These are phyloP conservation scores for Hermetia illucens DNA, from an alignment of 1,140 invertebrate species.

Conservation along the genomic window DNA sequence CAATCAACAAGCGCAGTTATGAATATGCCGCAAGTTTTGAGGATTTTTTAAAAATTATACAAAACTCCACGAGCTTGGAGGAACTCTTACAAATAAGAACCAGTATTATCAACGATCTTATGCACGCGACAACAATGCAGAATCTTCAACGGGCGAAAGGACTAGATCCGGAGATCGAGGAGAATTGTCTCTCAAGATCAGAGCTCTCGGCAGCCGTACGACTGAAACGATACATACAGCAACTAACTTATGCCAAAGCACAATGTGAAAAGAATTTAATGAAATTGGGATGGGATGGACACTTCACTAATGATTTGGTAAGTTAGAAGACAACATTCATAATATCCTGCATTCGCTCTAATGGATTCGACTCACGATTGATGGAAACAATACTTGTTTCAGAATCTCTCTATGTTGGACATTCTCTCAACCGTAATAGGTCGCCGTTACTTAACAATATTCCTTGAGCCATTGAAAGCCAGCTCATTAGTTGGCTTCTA, in stretches of 20 bases:
- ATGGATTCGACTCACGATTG: no score
- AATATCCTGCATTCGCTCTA: not conserved
- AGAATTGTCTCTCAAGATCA: conserved; percentile 42
- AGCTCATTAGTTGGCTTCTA: conserved; percentile 74
- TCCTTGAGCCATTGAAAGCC: conserved; percentile 64
- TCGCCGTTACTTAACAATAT: conserved; percentile 59
- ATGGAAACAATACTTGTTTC: not conserved
- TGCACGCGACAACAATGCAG: conserved; percentile 84
- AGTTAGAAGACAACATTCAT: not conserved
- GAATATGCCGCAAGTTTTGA: conserved; percentile 82
- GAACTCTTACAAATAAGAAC: conserved; percentile 67
- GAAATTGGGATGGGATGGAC: conserved; percentile 60
- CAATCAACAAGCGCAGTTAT: conserved; percentile 66
- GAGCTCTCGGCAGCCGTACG: conserved; percentile 56
- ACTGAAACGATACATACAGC: conserved; percentile 61
- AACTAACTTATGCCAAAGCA: conserved; percentile 68
- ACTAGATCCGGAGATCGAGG: conserved; percentile 54
- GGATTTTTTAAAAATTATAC: conserved; percentile 75
- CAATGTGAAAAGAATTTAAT: conserved; percentile 69
- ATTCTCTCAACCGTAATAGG: conserved; percentile 56
- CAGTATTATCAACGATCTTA: conserved; percentile 80
- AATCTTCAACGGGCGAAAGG: conserved; percentile 75
- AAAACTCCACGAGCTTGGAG: conserved; percentile 64
- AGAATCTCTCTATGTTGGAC: conserved; percentile 45
- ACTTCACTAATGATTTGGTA: conserved; percentile 41